These are phyloP conservation scores for Phenganax subtilis DNA, from an alignment of 92 coral and sea anemone species.

Conservation along the genomic window DNA sequence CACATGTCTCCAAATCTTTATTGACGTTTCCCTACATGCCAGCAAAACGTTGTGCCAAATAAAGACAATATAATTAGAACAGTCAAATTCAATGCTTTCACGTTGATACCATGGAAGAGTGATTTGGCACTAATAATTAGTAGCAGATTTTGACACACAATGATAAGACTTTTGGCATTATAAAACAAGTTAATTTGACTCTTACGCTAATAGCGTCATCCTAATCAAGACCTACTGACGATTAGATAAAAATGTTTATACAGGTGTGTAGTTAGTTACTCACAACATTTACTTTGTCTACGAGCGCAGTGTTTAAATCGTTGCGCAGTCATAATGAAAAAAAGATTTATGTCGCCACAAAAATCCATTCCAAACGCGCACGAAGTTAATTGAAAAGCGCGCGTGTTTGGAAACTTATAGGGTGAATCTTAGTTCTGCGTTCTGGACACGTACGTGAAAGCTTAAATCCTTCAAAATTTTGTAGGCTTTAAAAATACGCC, in stretches of 20 bases:
- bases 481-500: no score
- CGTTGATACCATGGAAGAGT: neutral
- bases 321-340: conserved; percentile 2
- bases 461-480: no score
- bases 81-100: neutral
- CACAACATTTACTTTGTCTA: neutral
- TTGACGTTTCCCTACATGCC: no score
- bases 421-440: neutral
- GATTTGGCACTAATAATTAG: conserved; percentile 32
- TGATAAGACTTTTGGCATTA: conserved; percentile 60
- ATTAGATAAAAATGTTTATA: conserved; percentile 12
- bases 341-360: neutral
- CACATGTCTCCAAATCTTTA: no score
- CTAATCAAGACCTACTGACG: neutral
- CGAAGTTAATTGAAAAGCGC: neutral
- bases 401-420: no score
- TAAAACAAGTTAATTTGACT: conserved; percentile 55
- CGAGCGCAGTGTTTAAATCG: neutral
- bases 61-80: no score
- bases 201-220: neutral
- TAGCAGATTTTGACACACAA: neutral
- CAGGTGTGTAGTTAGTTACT: conserved; percentile 7
- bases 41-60: no score
- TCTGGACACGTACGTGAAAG: no score
- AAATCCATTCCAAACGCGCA: neutral